Evolutionary conservation across 2,888 invertebrate species (phyloP).

Genomic region (Nemurella pictetii): DNA sequence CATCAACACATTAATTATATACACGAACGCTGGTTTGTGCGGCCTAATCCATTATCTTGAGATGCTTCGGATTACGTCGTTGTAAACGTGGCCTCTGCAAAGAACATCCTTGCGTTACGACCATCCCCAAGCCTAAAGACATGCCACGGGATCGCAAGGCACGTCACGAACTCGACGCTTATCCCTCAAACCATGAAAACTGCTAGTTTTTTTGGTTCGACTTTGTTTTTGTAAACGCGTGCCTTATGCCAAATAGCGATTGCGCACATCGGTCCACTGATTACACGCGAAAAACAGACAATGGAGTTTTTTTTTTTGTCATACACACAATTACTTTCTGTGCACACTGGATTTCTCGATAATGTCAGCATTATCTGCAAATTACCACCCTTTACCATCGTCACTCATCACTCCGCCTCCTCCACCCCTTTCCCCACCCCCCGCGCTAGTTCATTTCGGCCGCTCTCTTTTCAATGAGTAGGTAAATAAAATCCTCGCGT

Average conservation of each 20-base stretch:
- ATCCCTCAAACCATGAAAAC: background rate
- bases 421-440: background rate
- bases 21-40: background rate
- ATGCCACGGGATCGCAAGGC: too few species aligned
- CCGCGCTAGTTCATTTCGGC: background rate
- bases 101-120: background rate
- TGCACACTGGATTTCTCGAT: background rate
- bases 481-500: constrained; percentile 35
- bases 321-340: background rate
- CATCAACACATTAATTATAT: background rate
- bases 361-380: constrained; percentile 27
- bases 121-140: background rate
- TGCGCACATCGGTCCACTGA: background rate
- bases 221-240: background rate
- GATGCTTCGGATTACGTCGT: too few species aligned
- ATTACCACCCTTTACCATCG: constrained; percentile 26
- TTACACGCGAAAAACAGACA: background rate
- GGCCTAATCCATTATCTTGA: background rate
- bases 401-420: constrained; percentile 2
- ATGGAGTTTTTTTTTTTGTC: background rate
- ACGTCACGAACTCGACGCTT: background rate
- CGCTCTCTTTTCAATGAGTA: constrained; percentile 27
- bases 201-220: background rate
- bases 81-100: too few species aligned
- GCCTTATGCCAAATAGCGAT: background rate